Percentiles rank a stretch among this genome's conserved stretches.
Conservation (phyloP, 2,113 vertebrate species). For the Neotragus pygmaeus region DNA sequence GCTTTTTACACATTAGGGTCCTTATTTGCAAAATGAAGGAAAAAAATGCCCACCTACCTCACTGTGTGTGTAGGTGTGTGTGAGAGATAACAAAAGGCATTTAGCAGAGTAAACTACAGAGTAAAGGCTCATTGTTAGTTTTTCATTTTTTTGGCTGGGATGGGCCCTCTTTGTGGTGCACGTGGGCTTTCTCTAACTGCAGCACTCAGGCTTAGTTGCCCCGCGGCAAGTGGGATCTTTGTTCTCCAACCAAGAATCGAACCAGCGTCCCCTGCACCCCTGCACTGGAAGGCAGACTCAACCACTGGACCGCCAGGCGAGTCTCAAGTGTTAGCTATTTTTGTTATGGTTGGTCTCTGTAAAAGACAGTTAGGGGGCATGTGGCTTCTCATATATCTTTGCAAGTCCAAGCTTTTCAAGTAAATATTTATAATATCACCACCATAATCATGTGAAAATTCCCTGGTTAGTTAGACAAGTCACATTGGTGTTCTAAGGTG, state of each 20-base stretch:
- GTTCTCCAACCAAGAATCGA: neutral
- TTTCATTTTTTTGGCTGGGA: neutral
- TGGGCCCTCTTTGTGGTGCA: neutral
- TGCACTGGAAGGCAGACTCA: neutral
- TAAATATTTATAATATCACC: neutral
- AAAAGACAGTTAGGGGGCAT: neutral
- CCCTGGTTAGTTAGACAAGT: neutral
- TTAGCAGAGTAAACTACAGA: neutral
- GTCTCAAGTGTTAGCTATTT: neutral
- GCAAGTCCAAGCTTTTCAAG: neutral
- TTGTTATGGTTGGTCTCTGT: neutral
- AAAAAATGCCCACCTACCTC: neutral
- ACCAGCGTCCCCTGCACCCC: neutral
- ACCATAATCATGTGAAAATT: neutral
- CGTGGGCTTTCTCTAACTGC: neutral
- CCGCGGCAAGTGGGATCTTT: accelerated
- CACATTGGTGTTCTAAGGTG: neutral
- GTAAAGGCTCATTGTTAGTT: neutral
- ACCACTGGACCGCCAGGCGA: neutral
- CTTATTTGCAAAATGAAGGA: neutral
- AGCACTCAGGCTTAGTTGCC: neutral
- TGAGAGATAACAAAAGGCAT: neutral
- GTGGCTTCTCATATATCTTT: neutral
- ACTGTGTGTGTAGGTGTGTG: neutral
- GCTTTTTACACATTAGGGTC: neutral